Percentiles rank a stretch among this genome's conserved stretches.
These are phyloP conservation scores for Drosophila sulfurigaster DNA, from an alignment of 1,140 invertebrate species.

Conservation along the genomic window DNA sequence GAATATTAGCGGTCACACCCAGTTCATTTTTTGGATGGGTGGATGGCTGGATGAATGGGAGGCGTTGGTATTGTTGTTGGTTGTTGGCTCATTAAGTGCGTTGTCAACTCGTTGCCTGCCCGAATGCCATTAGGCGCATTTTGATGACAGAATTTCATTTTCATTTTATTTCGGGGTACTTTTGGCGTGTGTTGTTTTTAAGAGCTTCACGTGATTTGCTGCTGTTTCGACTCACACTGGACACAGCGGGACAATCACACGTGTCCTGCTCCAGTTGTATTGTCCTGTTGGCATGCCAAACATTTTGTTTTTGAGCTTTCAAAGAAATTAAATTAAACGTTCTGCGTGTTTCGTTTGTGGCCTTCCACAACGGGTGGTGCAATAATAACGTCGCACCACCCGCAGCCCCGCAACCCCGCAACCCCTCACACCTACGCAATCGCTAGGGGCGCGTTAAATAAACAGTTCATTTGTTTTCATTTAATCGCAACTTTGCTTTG, in stretches of 20 bases:
- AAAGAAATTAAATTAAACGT: constrained; percentile 84
- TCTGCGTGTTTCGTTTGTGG: constrained; percentile 69
- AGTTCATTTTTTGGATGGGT: background rate
- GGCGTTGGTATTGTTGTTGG: background rate
- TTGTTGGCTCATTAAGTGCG: constrained; percentile 71
- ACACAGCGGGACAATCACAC: constrained; percentile 65
- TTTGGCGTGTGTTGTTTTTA: constrained; percentile 30
- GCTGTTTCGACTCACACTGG: constrained; percentile 20
- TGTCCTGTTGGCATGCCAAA: constrained; percentile 67
- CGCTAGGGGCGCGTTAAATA: constrained; percentile 75
- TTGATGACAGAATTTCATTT: constrained; percentile 69
- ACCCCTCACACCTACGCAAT: constrained; percentile 1
- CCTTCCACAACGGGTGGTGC: constrained; percentile 29
- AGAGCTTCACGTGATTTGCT: constrained; percentile 69
- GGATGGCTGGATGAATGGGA: background rate
- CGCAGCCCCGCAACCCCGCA: background rate
- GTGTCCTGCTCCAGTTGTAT: constrained; percentile 48
- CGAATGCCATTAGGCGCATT: constrained; percentile 72
- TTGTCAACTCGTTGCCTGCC: constrained; percentile 71
- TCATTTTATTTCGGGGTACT: constrained; percentile 17
- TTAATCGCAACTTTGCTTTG: constrained; percentile 72
- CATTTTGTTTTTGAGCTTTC: constrained; percentile 82
- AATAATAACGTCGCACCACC: background rate
- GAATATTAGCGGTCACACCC: constrained; percentile 74
- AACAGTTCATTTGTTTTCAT: constrained; percentile 84